A percentile compares a stretch with the other conserved stretches of the same genome.
Conservation (phyloP, 2,888 invertebrate species). For the Busseola fusca region DNA sequence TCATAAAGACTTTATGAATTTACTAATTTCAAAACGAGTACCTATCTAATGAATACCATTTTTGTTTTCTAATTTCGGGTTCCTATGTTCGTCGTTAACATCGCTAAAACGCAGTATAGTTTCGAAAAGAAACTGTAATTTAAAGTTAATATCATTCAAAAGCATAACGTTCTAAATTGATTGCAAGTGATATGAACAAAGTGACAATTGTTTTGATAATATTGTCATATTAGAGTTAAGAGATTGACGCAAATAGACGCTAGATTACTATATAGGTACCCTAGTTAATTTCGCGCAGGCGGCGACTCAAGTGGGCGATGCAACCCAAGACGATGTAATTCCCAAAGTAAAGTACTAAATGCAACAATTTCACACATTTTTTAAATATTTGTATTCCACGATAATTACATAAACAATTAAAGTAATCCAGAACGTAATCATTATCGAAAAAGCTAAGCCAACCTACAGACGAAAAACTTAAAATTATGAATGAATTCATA, state of each 20-base stretch:
- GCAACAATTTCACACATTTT: slow-evolving; percentile 48
- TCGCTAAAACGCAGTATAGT: slow-evolving; percentile 22
- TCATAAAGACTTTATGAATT: background rate
- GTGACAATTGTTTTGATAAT: slow-evolving; percentile 50
- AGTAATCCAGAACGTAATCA: slow-evolving; percentile 1
- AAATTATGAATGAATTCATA: slow-evolving; percentile 40
- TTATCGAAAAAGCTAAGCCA: slow-evolving; percentile 1
- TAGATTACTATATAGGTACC: slow-evolving; percentile 24
- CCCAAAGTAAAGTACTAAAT: slow-evolving; percentile 44
- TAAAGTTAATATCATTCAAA: slow-evolving; percentile 28
- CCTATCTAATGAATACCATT: background rate
- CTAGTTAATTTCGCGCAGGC: slow-evolving; percentile 32
- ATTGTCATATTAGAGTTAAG: slow-evolving; percentile 40
- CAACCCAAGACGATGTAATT: slow-evolving; percentile 33
- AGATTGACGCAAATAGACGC: slow-evolving; percentile 44
- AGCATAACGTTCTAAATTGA: slow-evolving; percentile 25
- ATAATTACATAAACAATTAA: slow-evolving; percentile 9
- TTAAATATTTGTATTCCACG: slow-evolving; percentile 28
- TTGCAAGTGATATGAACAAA: slow-evolving; percentile 34
- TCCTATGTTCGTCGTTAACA: slow-evolving; percentile 18
- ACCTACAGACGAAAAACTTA: background rate
- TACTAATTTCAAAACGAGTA: background rate
- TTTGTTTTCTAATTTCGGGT: slow-evolving; percentile 15
- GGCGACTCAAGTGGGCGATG: slow-evolving; percentile 31
- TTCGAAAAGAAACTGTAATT: slow-evolving; percentile 45